Evolutionary conservation across 2,797 vertebrate genomes (phyloP).

Genomic region (Enteromius radiatus): DNA sequence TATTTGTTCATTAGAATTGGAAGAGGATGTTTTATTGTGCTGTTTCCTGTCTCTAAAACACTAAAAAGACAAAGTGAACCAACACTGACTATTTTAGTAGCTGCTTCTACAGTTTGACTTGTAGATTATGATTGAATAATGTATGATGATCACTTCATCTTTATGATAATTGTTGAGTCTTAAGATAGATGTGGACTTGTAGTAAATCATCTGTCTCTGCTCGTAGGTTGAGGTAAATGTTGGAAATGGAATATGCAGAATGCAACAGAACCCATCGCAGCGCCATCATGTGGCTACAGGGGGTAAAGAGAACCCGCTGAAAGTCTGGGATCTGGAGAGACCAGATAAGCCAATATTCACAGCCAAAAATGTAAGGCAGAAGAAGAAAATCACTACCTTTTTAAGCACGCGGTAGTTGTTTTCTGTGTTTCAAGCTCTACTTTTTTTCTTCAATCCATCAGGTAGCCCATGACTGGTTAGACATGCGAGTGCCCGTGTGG

Average conservation of each 20-base stretch:
- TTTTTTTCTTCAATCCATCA: slow-evolving; percentile 51
- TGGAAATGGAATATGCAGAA: slow-evolving; percentile 79
- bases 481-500: slow-evolving; percentile 85
- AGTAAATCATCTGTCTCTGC: slow-evolving; percentile 13
- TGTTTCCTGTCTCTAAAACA: background rate
- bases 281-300: slow-evolving; percentile 81
- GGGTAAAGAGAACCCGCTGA: slow-evolving; percentile 86
- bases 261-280: slow-evolving; percentile 78
- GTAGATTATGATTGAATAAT: slow-evolving; percentile 8
- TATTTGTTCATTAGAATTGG: background rate
- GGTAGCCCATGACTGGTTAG: slow-evolving; percentile 87
- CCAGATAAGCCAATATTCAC: slow-evolving; percentile 79
- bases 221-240: slow-evolving; percentile 75
- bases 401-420: background rate
- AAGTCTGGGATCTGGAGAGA: slow-evolving; percentile 87
- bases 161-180: background rate
- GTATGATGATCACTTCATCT: background rate
- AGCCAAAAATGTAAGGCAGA: slow-evolving; percentile 80
- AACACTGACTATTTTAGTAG: background rate
- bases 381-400: background rate
- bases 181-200: background rate
- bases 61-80: background rate
- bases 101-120: background rate
- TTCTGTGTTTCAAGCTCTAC: slow-evolving; percentile 40
- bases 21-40: background rate